phyloP scores from a whole-genome alignment of 2,113 vertebrate species.

The Miniopterus natalensis region DNA sequence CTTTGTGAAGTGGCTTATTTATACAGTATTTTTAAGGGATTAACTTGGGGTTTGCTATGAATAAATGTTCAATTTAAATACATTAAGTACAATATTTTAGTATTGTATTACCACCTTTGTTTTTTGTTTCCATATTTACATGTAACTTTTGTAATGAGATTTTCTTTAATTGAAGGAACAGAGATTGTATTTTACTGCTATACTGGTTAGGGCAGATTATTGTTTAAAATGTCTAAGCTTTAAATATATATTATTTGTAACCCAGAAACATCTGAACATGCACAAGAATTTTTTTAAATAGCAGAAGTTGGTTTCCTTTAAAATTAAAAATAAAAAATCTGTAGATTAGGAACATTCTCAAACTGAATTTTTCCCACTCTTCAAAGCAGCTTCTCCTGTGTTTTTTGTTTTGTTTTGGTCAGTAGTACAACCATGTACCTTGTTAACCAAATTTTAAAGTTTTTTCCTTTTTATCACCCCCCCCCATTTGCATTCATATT shows the following conservation, averaged over 20 bases:
- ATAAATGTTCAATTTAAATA: constrained; percentile 30
- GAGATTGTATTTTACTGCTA: constrained; percentile 16
- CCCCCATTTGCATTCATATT: not conserved
- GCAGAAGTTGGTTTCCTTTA: not conserved
- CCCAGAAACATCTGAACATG: not conserved
- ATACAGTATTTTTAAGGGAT: constrained; percentile 42
- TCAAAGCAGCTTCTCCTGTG: not conserved
- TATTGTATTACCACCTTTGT: constrained; percentile 32
- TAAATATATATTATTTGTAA: constrained; percentile 22
- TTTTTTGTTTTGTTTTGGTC: not conserved
- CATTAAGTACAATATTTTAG: constrained; percentile 1
- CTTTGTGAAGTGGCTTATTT: not conserved
- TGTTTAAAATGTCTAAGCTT: constrained; percentile 45
- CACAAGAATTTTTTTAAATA: not conserved
- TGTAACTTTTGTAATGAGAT: not conserved
- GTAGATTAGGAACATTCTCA: constrained; percentile 13
- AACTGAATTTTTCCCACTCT: not conserved
- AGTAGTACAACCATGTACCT: not conserved
- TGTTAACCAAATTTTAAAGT: not conserved
- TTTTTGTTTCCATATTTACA: constrained; percentile 49
- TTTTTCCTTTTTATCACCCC: not conserved
- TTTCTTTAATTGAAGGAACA: not conserved
- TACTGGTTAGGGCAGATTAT: constrained; percentile 29
- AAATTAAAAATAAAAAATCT: not conserved
- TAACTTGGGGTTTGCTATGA: constrained; percentile 41